phyloP scores from a whole-genome alignment of 2,113 vertebrate species.

The Oxyruncus cristatus region DNA sequence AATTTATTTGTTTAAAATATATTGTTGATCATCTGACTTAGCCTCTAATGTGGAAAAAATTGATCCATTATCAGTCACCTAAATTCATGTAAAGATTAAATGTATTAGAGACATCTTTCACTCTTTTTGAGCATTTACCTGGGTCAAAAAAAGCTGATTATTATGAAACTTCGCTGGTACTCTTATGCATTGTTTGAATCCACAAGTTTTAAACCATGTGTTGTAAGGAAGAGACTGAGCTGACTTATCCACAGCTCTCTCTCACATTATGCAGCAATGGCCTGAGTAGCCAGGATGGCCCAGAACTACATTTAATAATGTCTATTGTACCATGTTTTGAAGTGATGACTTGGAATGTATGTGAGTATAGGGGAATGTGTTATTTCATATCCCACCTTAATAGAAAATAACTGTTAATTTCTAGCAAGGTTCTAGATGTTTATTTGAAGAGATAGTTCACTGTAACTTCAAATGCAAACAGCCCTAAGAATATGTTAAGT shows the following conservation, averaged over 20 bases:
- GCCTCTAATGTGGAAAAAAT: not conserved
- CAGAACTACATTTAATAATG: not conserved
- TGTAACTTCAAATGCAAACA: not conserved
- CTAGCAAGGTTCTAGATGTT: not conserved
- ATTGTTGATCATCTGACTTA: not conserved
- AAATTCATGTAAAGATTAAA: not conserved
- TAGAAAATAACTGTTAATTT: slow-evolving; percentile 26
- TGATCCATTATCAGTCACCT: not conserved
- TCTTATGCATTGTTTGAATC: not conserved
- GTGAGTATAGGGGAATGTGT: not conserved
- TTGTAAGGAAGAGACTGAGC: not conserved
- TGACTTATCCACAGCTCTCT: not conserved
- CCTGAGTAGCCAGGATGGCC: not conserved
- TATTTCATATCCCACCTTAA: not conserved
- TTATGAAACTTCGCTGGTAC: not conserved
- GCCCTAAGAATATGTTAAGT: not conserved
- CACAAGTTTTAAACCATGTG: not conserved
- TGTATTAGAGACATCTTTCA: not conserved
- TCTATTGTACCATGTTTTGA: not conserved
- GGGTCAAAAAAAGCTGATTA: not conserved
- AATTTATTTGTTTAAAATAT: slow-evolving; percentile 27
- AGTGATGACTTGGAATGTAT: not conserved
- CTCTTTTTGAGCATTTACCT: not conserved
- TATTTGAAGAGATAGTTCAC: not conserved
- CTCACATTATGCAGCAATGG: not conserved